Evolutionary conservation across 2,797 vertebrate genomes (phyloP), one percentile per base, ranked within the genome.

Genomic region (Coregonus ussuriensis): DNA sequence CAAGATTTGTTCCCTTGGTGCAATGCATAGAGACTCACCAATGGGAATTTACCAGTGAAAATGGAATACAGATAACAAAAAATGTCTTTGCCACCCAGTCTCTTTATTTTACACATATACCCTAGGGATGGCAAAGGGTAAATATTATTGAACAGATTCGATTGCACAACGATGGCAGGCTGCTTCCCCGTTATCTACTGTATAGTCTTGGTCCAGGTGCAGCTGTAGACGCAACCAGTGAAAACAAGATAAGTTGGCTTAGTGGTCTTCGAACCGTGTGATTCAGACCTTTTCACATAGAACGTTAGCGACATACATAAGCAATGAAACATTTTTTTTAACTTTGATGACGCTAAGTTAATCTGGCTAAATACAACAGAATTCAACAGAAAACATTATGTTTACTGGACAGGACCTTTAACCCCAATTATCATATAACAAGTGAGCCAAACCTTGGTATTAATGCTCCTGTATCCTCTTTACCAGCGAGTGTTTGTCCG

Each of bases 1-100:
- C 83, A 84, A 85, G 81, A 77, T 51, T 5, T 7, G 18, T 71
- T 68, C 77, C 75, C 80, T 51, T 54, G 63, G 52, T 70, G 35
- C 72, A 59, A 52, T 31, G 74, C 71, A 54, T 56, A 16, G 35
- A 70, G 31, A 16, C 51, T 68, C 59, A 63, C 72, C 31, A 33
- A 31, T 13, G 81, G 78, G 75, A 79, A 54, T 51, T 21, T 53
- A 16, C 51, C 47, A 16, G 13, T 29, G 15, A 47, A 33, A 72
- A 70, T 59, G 67, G n/a, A 62, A 62, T 7, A 6, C 2, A 62
- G 56, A 7, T 62, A 62, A 7, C 56, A 62, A 62, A 62, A 62
- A 7, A 62, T 3, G 21, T 62, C 56, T 3, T n/a, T n/a, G 56
- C 6, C n/a, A 59, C 53, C 53, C 16, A 6, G 4, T n/a, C 56